Evolutionary conservation across 2,888 invertebrate genomes (phyloP), one percentile per base, ranked within the genome.

Genomic region (Meloe dianella): DNA sequence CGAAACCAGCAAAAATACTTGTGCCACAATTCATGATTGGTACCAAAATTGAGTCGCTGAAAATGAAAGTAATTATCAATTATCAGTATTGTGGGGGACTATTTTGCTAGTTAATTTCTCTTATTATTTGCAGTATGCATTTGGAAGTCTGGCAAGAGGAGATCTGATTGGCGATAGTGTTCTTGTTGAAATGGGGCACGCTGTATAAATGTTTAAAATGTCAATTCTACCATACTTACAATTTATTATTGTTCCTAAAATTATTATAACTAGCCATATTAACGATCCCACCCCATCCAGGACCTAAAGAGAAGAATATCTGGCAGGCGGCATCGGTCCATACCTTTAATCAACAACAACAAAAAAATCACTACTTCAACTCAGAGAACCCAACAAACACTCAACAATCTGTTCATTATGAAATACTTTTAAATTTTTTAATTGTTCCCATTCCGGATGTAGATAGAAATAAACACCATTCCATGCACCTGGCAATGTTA

Each of bases 321-420:
- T 96, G 96, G n/a, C 94, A 90, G 0, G 95, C 94, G 0, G 96
- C 96, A 82, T 96, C 95, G 0, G 93, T 91, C 96, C 96, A 96
- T 5, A 96, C 92, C 93, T 93, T 51, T 57, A n/a, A n/a, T n/a
- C n/a, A n/a, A n/a, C n/a, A n/a, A n/a, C 29, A 62, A 60, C 51
- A 73, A 72, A 57, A 35, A 38, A 35, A n/a, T 6, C 14, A n/a
- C 30, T 17, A 5, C 14, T 27, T 30, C 24, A 6, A 32, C 24
- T n/a, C n/a, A n/a, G n/a, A n/a, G n/a, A n/a, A 58, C 2, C 7
- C 20, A 17, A 32, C 29, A 63, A 61, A 61, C 57, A 64, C 12
- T 24, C 7, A 57, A 24, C 60, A 51, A 12, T 14, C 2, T 24
- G 12, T 14, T 22, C 27, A 54, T 60, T 32, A 30, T 29, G 14